Evolutionary conservation across 1,140 invertebrate genomes (phyloP).

Genomic region (Subanguina moxae): DNA sequence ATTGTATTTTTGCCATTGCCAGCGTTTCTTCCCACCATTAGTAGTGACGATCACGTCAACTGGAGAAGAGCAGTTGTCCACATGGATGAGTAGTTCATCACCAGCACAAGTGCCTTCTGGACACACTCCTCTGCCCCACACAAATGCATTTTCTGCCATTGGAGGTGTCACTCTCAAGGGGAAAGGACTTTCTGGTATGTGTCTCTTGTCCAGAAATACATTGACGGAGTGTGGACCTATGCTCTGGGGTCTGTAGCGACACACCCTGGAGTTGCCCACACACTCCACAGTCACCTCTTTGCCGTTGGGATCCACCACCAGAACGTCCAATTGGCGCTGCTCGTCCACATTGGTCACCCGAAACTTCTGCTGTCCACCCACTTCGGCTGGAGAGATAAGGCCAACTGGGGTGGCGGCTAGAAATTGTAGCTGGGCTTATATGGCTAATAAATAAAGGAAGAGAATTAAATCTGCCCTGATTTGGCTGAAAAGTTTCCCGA

Average conservation of each 20-base stretch:
- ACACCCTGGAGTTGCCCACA: slow-evolving; percentile 18
- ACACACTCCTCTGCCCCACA: slow-evolving; percentile 76
- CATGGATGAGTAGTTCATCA: slow-evolving; percentile 64
- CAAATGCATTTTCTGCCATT: slow-evolving; percentile 47
- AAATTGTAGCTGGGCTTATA: too few relatives aligned
- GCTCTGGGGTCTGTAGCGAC: slow-evolving; percentile 16
- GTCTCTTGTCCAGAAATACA: slow-evolving; percentile 79
- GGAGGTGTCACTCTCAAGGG: too few relatives aligned
- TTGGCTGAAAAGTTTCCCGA: too few relatives aligned
- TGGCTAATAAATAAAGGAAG: too few relatives aligned
- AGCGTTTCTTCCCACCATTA: too few relatives aligned
- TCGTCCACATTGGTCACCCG: slow-evolving; percentile 66
- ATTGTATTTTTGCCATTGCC: too few relatives aligned
- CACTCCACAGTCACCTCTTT: slow-evolving; percentile 22
- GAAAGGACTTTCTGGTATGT: slow-evolving; percentile 77
- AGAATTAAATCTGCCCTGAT: too few relatives aligned
- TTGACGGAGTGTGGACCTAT: slow-evolving; percentile 72
- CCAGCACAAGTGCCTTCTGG: slow-evolving; percentile 75
- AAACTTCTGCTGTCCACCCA: slow-evolving; percentile 68
- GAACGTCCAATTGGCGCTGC: not conserved
- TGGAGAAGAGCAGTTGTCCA: slow-evolving; percentile 29
- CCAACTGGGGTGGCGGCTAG: slow-evolving; percentile 41
- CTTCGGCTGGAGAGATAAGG: slow-evolving; percentile 25
- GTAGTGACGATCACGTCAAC: slow-evolving; percentile 27
- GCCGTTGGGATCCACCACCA: slow-evolving; percentile 19